Percentiles rank a stretch among this genome's conserved stretches.
phyloP scores from a whole-genome alignment of 2,113 vertebrate genomes.

The Hucho hucho region DNA sequence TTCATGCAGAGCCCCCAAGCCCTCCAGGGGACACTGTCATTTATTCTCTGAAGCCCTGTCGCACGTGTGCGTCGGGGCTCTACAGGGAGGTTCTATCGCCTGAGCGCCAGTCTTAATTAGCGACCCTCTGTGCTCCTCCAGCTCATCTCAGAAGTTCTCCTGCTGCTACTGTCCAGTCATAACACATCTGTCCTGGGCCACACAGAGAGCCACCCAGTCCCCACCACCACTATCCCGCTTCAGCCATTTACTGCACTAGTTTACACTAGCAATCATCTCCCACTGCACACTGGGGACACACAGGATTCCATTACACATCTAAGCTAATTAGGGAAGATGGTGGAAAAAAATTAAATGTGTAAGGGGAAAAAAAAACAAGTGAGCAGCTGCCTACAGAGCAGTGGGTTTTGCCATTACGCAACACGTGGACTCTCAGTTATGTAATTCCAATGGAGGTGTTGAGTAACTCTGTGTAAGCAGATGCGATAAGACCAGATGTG shows the following conservation, averaged over 20 bases:
- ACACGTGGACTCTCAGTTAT: conserved; percentile 19
- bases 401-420: not conserved
- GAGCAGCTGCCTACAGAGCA: not conserved
- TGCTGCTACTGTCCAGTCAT: conserved; percentile 36
- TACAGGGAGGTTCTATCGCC: conserved; percentile 38
- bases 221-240: conserved; percentile 26
- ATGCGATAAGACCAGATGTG: conserved; percentile 50
- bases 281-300: conserved; percentile 15
- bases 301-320: conserved; percentile 10
- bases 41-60: conserved; percentile 53
- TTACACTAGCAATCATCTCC: conserved; percentile 37
- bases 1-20: conserved; percentile 56
- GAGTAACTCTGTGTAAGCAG: not conserved
- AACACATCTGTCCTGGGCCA: conserved; percentile 45
- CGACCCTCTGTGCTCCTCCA: conserved; percentile 13
- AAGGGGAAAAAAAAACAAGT: not conserved
- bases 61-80: conserved; percentile 18
- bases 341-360: not conserved
- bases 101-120: conserved; percentile 62
- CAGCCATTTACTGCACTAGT: conserved; percentile 4
- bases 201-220: not conserved
- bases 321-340: conserved; percentile 33
- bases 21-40: conserved; percentile 55
- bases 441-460: conserved; percentile 20
- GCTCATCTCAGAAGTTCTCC: conserved; percentile 12